Conservation (phyloP, 2,797 vertebrate species). For the Sebastes cheni region DNA sequence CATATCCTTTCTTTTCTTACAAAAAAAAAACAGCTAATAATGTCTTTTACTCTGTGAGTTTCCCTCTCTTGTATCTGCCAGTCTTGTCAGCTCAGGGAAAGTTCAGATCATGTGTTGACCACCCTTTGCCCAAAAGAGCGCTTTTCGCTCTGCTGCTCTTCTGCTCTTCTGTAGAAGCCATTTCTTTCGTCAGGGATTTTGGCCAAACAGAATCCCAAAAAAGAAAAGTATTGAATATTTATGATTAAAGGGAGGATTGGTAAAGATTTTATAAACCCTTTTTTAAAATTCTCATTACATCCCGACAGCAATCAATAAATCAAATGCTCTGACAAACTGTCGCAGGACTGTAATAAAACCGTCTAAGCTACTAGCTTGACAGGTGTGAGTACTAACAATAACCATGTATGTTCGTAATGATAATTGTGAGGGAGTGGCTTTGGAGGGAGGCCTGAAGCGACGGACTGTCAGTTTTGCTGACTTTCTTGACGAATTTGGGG, state of each 20-base stretch:
- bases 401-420: too few species aligned
- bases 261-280: not conserved
- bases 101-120: constrained; percentile 37
- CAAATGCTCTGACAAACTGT: too few species aligned
- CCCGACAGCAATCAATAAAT: too few species aligned
- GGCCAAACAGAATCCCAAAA: not conserved
- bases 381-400: too few species aligned
- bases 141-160: not conserved
- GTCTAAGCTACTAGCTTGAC: too few species aligned
- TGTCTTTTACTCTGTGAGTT: constrained; percentile 38
- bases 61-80: constrained; percentile 28
- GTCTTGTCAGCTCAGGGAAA: constrained; percentile 40
- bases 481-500: too few species aligned
- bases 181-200: not conserved
- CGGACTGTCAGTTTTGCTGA: too few species aligned
- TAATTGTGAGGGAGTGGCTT: too few species aligned
- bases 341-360: too few species aligned
- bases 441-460: too few species aligned
- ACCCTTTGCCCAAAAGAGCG: constrained; percentile 2
- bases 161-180: not conserved
- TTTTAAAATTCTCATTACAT: not conserved
- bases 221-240: not conserved
- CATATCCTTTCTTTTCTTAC: constrained; percentile 17
- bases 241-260: not conserved
- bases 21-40: constrained; percentile 35